A percentile compares a stretch with the other conserved stretches of the same genome.
Evolutionary conservation across 2,797 vertebrate species (phyloP).

Genomic region (Phoxinus dragarum): DNA sequence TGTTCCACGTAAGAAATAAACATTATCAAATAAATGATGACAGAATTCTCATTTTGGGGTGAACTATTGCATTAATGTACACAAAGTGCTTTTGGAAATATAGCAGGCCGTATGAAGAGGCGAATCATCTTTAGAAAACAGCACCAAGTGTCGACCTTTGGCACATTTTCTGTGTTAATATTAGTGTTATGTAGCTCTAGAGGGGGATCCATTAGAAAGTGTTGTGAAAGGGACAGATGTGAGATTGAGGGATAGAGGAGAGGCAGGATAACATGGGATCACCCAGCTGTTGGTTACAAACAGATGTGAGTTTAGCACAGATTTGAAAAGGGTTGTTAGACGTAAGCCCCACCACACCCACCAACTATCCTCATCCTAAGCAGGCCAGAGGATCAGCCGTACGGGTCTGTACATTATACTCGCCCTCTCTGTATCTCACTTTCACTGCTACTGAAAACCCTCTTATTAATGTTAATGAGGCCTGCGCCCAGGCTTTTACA

Average conservation of each 20-base stretch:
- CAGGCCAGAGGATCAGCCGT: slow-evolving; percentile 4
- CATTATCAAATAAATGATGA: background rate
- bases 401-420: slow-evolving; percentile 18
- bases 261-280: slow-evolving; percentile 40
- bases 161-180: slow-evolving; percentile 29
- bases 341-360: slow-evolving; percentile 31
- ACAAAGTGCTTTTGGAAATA: slow-evolving; percentile 17
- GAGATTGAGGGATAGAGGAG: slow-evolving; percentile 25
- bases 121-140: slow-evolving; percentile 19
- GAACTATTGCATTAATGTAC: slow-evolving; percentile 11
- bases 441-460: slow-evolving; percentile 23
- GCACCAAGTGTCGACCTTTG: slow-evolving; percentile 12
- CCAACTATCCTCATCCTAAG: slow-evolving; percentile 19
- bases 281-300: slow-evolving; percentile 45
- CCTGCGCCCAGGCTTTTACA: slow-evolving; percentile 28
- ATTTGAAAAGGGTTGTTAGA: slow-evolving; percentile 14
- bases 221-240: slow-evolving; percentile 37
- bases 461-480: slow-evolving; percentile 47
- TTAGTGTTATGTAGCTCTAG: slow-evolving; percentile 21
- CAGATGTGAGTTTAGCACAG: slow-evolving; percentile 34
- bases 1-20: background rate
- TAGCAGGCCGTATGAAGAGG: background rate
- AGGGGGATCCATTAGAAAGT: slow-evolving; percentile 36
- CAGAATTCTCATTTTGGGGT: background rate
- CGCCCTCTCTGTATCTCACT: background rate